A percentile compares a stretch with the other conserved stretches of the same genome.
Conservation (phyloP, 2,113 vertebrate genomes). For the Forbesichthys agassizii region DNA sequence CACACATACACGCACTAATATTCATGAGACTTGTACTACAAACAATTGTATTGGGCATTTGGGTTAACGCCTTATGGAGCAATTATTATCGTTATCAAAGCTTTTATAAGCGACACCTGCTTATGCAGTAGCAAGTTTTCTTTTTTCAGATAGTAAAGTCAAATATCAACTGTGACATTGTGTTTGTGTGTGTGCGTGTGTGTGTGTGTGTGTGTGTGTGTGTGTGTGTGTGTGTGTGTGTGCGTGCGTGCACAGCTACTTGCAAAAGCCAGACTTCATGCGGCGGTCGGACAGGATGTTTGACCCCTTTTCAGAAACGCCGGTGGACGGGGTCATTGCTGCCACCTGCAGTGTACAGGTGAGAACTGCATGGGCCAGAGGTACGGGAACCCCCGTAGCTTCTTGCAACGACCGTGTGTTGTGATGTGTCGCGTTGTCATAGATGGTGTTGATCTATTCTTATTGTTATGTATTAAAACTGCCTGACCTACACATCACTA, state of each 20-base stretch:
- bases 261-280: conserved; percentile 98
- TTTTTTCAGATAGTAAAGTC: too few species aligned
- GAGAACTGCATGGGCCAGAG: conserved; percentile 13
- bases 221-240: not conserved
- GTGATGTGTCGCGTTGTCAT: too few species aligned
- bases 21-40: too few species aligned
- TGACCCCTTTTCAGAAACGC: conserved; percentile 97
- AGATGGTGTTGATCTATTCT: too few species aligned
- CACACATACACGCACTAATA: not conserved
- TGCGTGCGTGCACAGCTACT: conserved; percentile 76
- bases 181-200: not conserved
- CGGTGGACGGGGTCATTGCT: conserved; percentile 97
- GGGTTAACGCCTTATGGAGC: too few species aligned
- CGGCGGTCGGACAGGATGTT: conserved; percentile 93
- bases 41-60: too few species aligned
- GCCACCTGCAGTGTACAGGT: conserved; percentile 98
- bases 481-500: too few species aligned
- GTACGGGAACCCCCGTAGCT: not conserved
- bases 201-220: conserved; percentile 1
- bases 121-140: too few species aligned
- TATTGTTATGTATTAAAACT: too few species aligned
- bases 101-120: too few species aligned
- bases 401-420: not conserved
- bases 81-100: too few species aligned
- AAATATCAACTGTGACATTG: not conserved